phyloP scores from a whole-genome alignment of 2,888 invertebrate species.

The Epirrhoe tristata region DNA sequence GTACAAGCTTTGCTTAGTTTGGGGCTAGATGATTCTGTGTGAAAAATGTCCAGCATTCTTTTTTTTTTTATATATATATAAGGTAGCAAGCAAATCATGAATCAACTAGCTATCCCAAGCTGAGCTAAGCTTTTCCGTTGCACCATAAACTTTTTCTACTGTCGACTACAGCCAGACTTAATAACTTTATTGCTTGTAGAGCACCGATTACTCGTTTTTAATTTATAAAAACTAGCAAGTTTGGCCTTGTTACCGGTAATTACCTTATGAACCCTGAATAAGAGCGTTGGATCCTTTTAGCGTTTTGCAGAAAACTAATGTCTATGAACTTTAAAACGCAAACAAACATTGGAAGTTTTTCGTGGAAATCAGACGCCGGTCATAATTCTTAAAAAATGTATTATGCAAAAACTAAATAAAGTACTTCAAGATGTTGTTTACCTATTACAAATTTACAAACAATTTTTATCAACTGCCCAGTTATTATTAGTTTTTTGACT shows the following conservation, averaged over 20 bases:
- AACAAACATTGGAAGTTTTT: no score
- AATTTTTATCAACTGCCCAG: no score
- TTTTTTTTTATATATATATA: no score
- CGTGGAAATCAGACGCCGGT: no score
- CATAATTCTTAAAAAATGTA: no score
- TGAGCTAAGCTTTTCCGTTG: slow-evolving; percentile 46
- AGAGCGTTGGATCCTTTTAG: slow-evolving; percentile 27
- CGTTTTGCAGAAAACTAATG: slow-evolving; percentile 30
- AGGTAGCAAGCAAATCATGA: no score
- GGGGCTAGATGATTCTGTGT: no score
- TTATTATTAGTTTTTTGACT: background rate
- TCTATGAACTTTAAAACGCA: background rate
- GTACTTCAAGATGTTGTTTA: no score
- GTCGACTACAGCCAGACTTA: slow-evolving; percentile 64
- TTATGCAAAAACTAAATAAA: no score
- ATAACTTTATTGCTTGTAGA: slow-evolving; percentile 74
- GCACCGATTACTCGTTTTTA: slow-evolving; percentile 66
- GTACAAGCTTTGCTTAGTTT: no score
- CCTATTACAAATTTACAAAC: no score
- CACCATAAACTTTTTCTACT: slow-evolving; percentile 63
- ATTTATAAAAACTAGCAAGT: slow-evolving; percentile 58
- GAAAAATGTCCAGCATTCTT: no score
- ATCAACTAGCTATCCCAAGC: slow-evolving; percentile 8
- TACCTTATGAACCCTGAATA: slow-evolving; percentile 23
- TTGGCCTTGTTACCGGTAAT: slow-evolving; percentile 49